Evolutionary conservation across 64 coral and sea anemone species (phyloP), one percentile per base, ranked within the genome.

Genomic region (Montipora cactus): DNA sequence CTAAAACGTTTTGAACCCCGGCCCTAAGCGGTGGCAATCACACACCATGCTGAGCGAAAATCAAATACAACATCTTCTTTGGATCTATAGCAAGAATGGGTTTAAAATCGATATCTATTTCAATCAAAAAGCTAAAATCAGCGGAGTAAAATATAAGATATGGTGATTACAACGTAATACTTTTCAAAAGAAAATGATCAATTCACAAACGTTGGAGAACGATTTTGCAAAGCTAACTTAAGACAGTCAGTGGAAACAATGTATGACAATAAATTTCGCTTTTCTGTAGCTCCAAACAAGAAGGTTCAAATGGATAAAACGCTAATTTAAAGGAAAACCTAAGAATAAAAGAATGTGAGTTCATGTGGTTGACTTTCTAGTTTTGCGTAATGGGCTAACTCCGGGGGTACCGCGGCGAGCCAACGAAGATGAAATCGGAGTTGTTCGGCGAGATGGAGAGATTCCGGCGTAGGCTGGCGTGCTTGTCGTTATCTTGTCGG

Each of bases 331-430:
- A 71, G 11, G 19, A 72, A 11, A 69, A 47, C 62, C 11, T n/a
- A 67, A 71, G 49, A 22, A 49, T 86, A 51, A 48, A 25, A 68
- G 4, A 48, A n/a, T 49, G 19, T 28, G 23, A 47, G 64, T 86
- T 86, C 45, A 86, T 72, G 73, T 95, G 1, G 89, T 95, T 18
- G 96, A 95, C 74, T 98, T 98, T 21, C 96, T 94, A 46, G 96
- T 98, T 51, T 98, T 98, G 67, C 96, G 96, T 61, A 98, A 21
- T 51, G 96, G 96, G 61, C 96, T 98, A 10, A 95, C 46, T 3
- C 95, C 93, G 13, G 96, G 93, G 7, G 92, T 95, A 23, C 55
- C 66, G 10, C 96, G 92, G 37, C 96, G 92, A 55, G 89, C n/a
- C 16, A 89, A 59, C 59, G 93, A 89, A 64, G 93, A 95, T 2